phyloP scores from a whole-genome alignment of 2,797 vertebrate genomes.

The Phylloscopus collybita region DNA sequence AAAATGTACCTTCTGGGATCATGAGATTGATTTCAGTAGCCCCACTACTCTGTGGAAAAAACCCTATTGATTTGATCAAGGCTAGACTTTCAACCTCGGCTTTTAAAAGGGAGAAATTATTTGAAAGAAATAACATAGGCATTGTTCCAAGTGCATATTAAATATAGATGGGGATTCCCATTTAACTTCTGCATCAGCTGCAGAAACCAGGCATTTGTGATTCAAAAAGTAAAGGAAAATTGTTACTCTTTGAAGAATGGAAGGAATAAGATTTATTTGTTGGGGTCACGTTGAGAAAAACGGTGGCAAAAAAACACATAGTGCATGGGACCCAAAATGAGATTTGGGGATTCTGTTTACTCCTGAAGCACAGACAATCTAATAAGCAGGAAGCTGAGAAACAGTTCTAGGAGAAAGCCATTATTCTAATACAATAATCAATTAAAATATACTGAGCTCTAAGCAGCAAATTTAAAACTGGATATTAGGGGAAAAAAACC shows the following conservation, averaged over 20 bases:
- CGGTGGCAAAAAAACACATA: neutral
- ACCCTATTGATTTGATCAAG: neutral
- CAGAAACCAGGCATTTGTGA: neutral
- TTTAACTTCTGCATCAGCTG: constrained; percentile 4
- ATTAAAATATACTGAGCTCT: neutral
- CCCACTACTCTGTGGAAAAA: neutral
- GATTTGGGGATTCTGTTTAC: neutral
- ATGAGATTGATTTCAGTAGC: neutral
- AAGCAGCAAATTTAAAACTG: neutral
- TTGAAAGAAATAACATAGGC: constrained; percentile 19
- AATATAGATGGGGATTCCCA: constrained; percentile 39
- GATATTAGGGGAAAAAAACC: neutral
- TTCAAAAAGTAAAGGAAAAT: constrained; percentile 10
- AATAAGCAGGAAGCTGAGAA: neutral
- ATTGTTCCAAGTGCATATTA: neutral
- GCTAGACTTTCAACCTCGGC: neutral
- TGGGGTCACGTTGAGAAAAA: neutral
- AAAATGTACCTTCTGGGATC: constrained; percentile 8
- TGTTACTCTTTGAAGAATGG: neutral
- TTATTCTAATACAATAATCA: neutral
- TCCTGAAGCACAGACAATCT: neutral
- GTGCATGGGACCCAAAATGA: neutral
- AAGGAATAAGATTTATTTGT: neutral
- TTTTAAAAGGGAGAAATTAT: constrained; percentile 38
- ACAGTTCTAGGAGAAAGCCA: neutral